Conservation (phyloP, 2,113 vertebrate species). For the Xenus cinereus region DNA sequence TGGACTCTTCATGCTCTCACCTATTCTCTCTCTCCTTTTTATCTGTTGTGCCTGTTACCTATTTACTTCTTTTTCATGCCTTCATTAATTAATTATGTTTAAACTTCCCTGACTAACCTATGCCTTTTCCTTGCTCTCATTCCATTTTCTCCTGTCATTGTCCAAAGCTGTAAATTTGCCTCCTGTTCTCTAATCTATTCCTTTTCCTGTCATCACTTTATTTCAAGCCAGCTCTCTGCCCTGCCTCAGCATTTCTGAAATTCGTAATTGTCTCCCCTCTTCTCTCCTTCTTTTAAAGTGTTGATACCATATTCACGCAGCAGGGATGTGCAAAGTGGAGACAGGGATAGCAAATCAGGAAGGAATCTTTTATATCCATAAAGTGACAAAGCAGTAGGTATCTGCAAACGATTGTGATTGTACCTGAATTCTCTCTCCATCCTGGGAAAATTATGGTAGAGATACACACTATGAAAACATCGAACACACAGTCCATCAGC, state of each 20-base stretch:
- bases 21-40: neutral
- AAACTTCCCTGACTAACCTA: neutral
- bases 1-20: neutral
- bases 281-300: neutral
- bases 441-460: neutral
- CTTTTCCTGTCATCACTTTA: neutral
- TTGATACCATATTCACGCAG: neutral
- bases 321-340: neutral
- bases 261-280: neutral
- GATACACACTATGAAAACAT: neutral
- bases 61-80: neutral
- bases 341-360: neutral
- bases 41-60: neutral
- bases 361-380: neutral
- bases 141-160: neutral
- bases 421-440: neutral
- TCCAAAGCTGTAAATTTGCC: conserved; percentile 5
- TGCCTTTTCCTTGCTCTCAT: neutral
- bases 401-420: neutral
- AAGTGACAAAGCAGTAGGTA: neutral
- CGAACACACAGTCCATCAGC: neutral
- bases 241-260: neutral
- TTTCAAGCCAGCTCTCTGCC: neutral
- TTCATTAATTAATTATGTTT: neutral
- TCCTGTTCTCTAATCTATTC: neutral